Evolutionary conservation across 2,888 invertebrate species (phyloP), one percentile per base, ranked within the genome.

Genomic region (Dynastes tityus): DNA sequence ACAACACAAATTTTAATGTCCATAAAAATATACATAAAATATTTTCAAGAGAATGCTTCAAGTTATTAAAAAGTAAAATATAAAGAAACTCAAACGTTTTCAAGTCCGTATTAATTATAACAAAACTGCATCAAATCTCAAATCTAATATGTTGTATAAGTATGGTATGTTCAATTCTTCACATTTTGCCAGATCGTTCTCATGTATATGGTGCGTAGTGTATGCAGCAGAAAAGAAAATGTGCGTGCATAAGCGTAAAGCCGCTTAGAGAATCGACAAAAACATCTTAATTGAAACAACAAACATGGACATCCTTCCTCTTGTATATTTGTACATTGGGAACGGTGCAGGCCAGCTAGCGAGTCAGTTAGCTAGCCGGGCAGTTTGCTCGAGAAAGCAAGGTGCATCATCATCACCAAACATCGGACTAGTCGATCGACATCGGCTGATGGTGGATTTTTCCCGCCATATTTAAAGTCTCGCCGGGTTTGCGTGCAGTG

Each of bases 391-490:
- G 40, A 63, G 73, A 79, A 74, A 73, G 80, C 80, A 80, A 81
- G 80, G 80, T 81, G 77, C 79, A 82, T 79, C 80, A 74, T 58
- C 53, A 13, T 53, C 55, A 58, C 22, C 55, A 58, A 22, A 22
- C 22, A 22, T 58, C 45, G 45, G 11, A 45, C 45, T 45, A 45
- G 45, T 45, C 45, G 45, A 45, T 11, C 45, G 45, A 45, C 45
- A 8, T 45, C 8, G 45, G 80, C 77, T 80, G 67, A 80, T 80
- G 80, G 80, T 79, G 82, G 81, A 84, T 84, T 85, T 84, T 86
- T 87, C 85, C 85, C 85, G 85, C 85, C 85, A 84, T 83, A 85
- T 86, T 86, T 83, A 82, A 79, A 83, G 84, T 77, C 80, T 83
- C 87, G 45, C 11, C 45, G 9, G 32, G 11, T 45, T 45, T 11